Conservation (phyloP, 2,888 invertebrate species). For the Ormyrus labotus region DNA sequence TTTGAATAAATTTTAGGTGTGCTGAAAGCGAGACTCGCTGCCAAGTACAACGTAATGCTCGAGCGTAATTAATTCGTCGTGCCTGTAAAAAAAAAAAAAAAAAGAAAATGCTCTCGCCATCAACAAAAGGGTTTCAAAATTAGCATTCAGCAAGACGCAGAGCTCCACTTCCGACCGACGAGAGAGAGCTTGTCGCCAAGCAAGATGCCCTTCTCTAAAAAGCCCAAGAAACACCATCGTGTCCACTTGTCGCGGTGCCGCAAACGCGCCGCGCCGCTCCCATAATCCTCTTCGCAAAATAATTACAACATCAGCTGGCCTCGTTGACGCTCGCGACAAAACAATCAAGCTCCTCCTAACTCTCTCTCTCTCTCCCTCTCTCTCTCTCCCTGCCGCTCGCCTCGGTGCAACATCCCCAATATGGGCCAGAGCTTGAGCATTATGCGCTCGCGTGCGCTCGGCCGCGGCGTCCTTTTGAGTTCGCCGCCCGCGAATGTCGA, state of each 20-base stretch:
- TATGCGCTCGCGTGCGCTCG: slow-evolving; percentile 60
- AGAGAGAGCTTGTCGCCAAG: not conserved
- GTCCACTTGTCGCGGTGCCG: too few relatives aligned
- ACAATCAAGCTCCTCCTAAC: slow-evolving; percentile 9
- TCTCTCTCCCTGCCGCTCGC: too few relatives aligned
- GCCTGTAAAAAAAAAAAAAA: too few relatives aligned
- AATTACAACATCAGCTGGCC: not conserved
- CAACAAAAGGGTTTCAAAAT: too few relatives aligned
- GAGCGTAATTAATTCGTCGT: too few relatives aligned
- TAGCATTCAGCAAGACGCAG: too few relatives aligned
- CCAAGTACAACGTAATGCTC: not conserved
- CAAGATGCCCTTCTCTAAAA: too few relatives aligned
- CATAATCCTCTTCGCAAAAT: not conserved
- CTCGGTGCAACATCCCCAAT: slow-evolving; percentile 58
- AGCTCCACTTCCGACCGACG: not conserved
- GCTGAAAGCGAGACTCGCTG: too few relatives aligned
- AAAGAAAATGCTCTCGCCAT: too few relatives aligned
- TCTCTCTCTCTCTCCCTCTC: not conserved
- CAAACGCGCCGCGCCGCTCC: too few relatives aligned
- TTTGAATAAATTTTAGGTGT: not conserved
- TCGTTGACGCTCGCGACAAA: not conserved
- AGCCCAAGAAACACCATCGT: too few relatives aligned
- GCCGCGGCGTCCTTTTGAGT: slow-evolving; percentile 60
- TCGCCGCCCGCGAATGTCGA: slow-evolving; percentile 65
- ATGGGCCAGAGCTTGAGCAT: slow-evolving; percentile 63